Evolutionary conservation across 2,113 vertebrate species (phyloP).

Genomic region (Petromus typicus): DNA sequence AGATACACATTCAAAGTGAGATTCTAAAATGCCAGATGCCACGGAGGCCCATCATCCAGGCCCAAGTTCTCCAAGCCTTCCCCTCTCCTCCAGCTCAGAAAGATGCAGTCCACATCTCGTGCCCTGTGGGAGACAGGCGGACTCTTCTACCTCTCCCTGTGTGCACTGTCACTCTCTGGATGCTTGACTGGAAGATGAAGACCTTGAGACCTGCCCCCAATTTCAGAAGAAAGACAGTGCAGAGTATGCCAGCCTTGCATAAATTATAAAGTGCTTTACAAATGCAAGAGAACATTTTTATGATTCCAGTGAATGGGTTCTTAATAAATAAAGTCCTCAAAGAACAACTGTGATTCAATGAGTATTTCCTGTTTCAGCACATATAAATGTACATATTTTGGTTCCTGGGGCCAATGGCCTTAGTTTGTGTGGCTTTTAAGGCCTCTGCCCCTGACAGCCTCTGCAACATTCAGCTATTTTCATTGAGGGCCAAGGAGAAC

Average conservation of each 20-base stretch:
- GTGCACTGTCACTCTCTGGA: not conserved
- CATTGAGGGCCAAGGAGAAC: not conserved
- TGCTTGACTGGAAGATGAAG: not conserved
- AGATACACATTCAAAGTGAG: not conserved
- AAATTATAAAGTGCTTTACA: not conserved
- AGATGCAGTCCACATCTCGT: not conserved
- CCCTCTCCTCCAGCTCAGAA: not conserved
- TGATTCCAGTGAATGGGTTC: not conserved
- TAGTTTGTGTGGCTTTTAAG: not conserved
- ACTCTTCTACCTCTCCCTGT: not conserved
- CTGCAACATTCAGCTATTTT: not conserved
- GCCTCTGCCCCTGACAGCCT: conserved; percentile 40
- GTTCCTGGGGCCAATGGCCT: not conserved
- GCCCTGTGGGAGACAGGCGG: not conserved
- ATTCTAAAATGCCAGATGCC: not conserved
- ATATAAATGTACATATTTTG: not conserved
- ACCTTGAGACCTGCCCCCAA: not conserved
- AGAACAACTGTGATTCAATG: not conserved
- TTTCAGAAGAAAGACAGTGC: not conserved
- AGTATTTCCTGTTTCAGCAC: not conserved
- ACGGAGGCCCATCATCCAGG: not conserved
- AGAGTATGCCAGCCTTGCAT: not conserved
- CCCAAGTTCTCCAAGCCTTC: too few relatives aligned
- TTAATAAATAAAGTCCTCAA: not conserved
- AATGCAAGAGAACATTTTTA: not conserved